Percentiles rank a stretch among this genome's conserved stretches.
phyloP scores from a whole-genome alignment of 2,113 vertebrate species.

The Marcusenius ussheri region DNA sequence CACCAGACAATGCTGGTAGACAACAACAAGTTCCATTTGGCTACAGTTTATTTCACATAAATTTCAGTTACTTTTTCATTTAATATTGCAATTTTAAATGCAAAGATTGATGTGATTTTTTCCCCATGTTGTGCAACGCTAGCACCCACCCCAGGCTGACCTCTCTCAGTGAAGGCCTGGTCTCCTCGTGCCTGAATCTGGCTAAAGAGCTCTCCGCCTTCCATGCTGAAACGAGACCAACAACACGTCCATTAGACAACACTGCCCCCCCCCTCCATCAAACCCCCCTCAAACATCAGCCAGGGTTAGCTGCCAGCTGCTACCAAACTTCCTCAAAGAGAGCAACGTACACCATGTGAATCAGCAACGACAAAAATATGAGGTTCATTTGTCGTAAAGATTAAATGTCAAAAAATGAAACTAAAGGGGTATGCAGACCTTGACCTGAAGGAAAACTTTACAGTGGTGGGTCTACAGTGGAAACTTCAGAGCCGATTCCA shows the following conservation, averaged over 20 bases:
- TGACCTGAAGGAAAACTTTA: background rate
- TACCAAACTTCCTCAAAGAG: background rate
- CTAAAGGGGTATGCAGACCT: background rate
- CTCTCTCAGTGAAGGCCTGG: slow-evolving; percentile 59
- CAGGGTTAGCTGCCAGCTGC: background rate
- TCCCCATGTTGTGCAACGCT: background rate
- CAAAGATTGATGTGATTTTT: background rate
- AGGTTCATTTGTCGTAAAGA: background rate
- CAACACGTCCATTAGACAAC: background rate
- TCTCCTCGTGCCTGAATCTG: slow-evolving; percentile 55
- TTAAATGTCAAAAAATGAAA: background rate
- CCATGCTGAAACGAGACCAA: slow-evolving; percentile 47
- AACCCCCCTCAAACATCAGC: background rate
- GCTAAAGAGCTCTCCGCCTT: slow-evolving; percentile 57
- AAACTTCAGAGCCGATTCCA: background rate
- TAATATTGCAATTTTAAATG: background rate
- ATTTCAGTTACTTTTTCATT: background rate
- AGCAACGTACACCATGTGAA: background rate
- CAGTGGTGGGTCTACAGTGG: background rate
- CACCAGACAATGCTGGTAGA: background rate
- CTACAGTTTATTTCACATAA: background rate
- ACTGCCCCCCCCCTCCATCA: background rate
- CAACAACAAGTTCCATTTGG: background rate
- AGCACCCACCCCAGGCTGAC: slow-evolving; percentile 29
- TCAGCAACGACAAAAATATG: background rate